Percentiles rank a stretch among this genome's conserved stretches.
phyloP scores from a whole-genome alignment of 2,888 invertebrate genomes.

The Cosmia trapezina region DNA sequence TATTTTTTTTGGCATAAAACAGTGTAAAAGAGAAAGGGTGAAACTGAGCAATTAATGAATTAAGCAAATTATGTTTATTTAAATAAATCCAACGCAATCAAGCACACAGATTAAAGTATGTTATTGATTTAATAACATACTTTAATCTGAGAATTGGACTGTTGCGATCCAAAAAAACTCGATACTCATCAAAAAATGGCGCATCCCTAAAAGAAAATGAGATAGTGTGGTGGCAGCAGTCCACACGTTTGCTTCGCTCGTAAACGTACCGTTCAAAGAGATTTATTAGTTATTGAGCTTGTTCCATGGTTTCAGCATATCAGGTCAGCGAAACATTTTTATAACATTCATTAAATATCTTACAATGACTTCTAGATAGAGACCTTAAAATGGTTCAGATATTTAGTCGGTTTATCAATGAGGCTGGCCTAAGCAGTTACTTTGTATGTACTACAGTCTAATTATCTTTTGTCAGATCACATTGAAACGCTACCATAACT shows the following conservation, averaged over 20 bases:
- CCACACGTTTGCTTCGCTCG: slow-evolving; percentile 53
- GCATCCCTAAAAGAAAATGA: slow-evolving; percentile 60
- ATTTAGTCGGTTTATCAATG: slow-evolving; percentile 12
- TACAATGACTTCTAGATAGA: slow-evolving; percentile 40
- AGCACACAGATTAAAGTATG: no score
- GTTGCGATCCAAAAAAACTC: not conserved
- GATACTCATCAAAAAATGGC: not conserved
- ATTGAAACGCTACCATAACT: slow-evolving; percentile 1
- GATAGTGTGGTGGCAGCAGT: slow-evolving; percentile 56
- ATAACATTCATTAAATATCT: slow-evolving; percentile 56
- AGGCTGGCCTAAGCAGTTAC: not conserved
- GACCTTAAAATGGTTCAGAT: slow-evolving; percentile 9
- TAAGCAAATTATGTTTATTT: no score
- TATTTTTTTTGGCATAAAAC: no score
- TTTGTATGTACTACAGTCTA: not conserved
- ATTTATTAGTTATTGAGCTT: slow-evolving; percentile 71
- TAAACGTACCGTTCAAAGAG: slow-evolving; percentile 64
- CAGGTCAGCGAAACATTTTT: slow-evolving; percentile 66
- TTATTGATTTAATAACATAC: not conserved
- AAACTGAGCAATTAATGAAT: no score
- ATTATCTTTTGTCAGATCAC: slow-evolving; percentile 19
- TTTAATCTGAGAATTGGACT: not conserved
- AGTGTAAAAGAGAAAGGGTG: no score
- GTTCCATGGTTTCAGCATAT: slow-evolving; percentile 57
- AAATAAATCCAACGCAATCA: no score